Evolutionary conservation across 2,888 invertebrate species (phyloP).

Genomic region (Teleogryllus oceanicus): DNA sequence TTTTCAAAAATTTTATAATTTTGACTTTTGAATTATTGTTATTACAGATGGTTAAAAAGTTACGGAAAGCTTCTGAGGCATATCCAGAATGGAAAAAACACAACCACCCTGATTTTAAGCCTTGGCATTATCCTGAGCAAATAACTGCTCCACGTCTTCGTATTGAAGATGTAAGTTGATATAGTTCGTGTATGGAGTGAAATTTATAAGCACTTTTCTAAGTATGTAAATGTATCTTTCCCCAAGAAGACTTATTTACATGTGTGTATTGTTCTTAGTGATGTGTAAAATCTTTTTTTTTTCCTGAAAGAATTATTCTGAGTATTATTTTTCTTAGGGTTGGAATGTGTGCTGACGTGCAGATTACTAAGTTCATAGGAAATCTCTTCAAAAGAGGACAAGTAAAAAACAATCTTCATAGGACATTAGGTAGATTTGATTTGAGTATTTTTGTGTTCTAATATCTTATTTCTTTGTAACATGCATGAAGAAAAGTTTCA

Average conservation of each 20-base stretch:
- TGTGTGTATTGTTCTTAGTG: not conserved
- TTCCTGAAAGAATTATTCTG: not conserved
- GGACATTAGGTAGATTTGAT: not conserved
- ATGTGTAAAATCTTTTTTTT: not conserved
- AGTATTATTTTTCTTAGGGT: not conserved
- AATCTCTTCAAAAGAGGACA: not conserved
- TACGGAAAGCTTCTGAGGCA: slow-evolving; percentile 76
- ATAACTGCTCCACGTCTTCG: slow-evolving; percentile 68
- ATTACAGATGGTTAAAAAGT: slow-evolving; percentile 66
- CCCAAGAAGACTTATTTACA: no score
- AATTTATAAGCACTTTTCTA: no score
- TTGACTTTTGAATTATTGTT: slow-evolving; percentile 11
- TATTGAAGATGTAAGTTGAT: slow-evolving; percentile 63
- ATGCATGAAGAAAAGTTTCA: no score
- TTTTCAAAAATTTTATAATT: slow-evolving; percentile 12
- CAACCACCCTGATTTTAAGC: slow-evolving; percentile 71
- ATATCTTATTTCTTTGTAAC: no score
- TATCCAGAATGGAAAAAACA: slow-evolving; percentile 82
- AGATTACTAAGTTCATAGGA: not conserved
- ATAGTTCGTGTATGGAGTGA: not conserved
- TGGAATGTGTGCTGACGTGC: slow-evolving; percentile 2
- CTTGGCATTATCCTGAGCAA: slow-evolving; percentile 87
- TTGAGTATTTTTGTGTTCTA: no score
- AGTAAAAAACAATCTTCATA: not conserved
- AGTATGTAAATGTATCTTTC: no score